phyloP scores from a whole-genome alignment of 2,113 vertebrate species.

The Corythaeola cristata region DNA sequence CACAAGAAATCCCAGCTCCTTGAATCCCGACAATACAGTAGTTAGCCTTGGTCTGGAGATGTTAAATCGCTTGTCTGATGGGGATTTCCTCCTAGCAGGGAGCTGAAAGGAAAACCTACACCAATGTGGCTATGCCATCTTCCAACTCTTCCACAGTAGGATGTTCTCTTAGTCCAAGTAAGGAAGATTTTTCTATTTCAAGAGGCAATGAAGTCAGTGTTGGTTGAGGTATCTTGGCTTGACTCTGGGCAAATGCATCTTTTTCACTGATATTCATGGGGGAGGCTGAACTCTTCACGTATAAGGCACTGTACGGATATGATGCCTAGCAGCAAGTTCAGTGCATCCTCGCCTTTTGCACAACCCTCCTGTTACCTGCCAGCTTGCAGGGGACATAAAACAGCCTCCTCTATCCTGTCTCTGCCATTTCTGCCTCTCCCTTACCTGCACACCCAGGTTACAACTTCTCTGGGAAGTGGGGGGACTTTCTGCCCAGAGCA shows the following conservation, averaged over 20 bases:
- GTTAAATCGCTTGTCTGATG: accelerated
- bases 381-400: not conserved
- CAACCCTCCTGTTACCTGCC: not conserved
- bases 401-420: not conserved
- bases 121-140: accelerated
- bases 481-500: not conserved
- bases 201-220: not conserved
- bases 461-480: not conserved
- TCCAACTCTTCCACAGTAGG: not conserved
- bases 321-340: not conserved
- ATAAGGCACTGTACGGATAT: not conserved
- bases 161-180: not conserved
- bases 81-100: not conserved
- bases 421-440: not conserved
- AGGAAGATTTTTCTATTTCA: not conserved
- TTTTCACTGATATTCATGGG: not conserved
- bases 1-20: not conserved
- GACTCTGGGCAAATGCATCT: not conserved
- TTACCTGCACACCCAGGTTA: not conserved
- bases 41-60: not conserved
- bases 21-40: not conserved
- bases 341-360: not conserved
- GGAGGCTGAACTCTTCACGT: not conserved
- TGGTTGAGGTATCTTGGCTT: not conserved
- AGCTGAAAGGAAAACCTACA: not conserved